A percentile compares a stretch with the other conserved stretches of the same genome.
Evolutionary conservation across 2,888 invertebrate species (phyloP).

Genomic region (Tubulanus polymorphus): DNA sequence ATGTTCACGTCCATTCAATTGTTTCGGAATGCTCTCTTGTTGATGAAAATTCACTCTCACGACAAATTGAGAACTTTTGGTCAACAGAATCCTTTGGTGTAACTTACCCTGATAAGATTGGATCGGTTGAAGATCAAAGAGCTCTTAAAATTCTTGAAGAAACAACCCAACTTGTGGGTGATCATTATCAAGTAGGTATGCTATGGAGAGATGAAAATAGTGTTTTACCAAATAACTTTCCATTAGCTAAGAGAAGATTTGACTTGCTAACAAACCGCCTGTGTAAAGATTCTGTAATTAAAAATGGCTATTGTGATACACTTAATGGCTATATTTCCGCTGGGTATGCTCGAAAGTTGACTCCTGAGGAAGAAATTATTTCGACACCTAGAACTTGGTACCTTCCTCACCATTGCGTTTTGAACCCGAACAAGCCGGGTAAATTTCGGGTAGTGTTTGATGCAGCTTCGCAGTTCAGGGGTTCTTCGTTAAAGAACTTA

Average conservation of each 20-base stretch:
- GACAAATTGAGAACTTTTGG: not conserved
- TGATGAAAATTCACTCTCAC: too few relatives aligned
- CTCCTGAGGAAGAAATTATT: not conserved
- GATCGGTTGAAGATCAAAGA: not conserved
- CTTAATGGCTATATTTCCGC: not conserved
- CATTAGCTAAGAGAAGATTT: not conserved
- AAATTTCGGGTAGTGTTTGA: not conserved
- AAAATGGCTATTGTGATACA: not conserved
- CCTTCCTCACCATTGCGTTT: not conserved
- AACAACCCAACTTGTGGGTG: not conserved
- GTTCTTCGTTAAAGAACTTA: not conserved
- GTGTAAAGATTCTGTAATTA: not conserved
- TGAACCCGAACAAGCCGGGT: not conserved
- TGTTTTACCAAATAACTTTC: not conserved
- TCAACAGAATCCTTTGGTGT: slow-evolving; percentile 3
- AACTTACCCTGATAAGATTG: not conserved
- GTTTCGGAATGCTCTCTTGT: too few relatives aligned
- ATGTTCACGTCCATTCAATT: not conserved
- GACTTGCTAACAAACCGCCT: not conserved
- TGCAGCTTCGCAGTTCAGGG: not conserved
- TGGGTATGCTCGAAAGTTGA: slow-evolving; percentile 1
- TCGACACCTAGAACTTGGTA: not conserved
- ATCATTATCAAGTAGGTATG: slow-evolving; percentile 1
- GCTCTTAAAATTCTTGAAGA: not conserved
- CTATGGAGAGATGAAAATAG: not conserved